phyloP scores from a whole-genome alignment of 2,888 invertebrate species.

The Microctonus brassicae region DNA sequence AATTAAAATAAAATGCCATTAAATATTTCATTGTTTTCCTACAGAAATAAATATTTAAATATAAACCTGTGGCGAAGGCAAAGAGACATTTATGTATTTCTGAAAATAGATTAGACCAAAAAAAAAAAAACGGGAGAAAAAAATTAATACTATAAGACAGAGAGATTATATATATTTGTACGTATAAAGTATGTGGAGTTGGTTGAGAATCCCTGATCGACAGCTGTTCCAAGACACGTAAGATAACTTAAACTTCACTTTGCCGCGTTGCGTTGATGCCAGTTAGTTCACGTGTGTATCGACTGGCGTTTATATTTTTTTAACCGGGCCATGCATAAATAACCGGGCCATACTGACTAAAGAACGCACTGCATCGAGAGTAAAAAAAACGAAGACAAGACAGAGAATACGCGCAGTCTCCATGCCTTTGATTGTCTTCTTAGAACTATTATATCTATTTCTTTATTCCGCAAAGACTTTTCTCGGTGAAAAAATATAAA shows the following conservation, averaged over 20 bases:
- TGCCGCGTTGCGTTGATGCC: slow-evolving; percentile 41
- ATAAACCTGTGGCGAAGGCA: too few relatives aligned
- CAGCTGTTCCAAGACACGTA: slow-evolving; percentile 64
- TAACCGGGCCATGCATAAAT: slow-evolving; percentile 62
- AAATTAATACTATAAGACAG: background rate
- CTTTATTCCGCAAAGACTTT: slow-evolving; percentile 54
- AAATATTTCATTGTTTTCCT: background rate
- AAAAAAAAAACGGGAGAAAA: background rate
- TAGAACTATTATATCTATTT: slow-evolving; percentile 59
- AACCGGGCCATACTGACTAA: slow-evolving; percentile 45
- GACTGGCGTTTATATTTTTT: slow-evolving; percentile 59
- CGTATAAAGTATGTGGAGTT: background rate
- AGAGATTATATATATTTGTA: background rate
- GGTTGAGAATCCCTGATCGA: slow-evolving; percentile 66
- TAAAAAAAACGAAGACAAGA: slow-evolving; percentile 27
- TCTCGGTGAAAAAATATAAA: slow-evolving; percentile 38
- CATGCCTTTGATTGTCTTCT: slow-evolving; percentile 65
- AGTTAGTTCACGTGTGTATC: slow-evolving; percentile 63
- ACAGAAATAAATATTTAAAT: too few relatives aligned
- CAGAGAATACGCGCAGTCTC: slow-evolving; percentile 41
- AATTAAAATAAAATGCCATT: too few relatives aligned
- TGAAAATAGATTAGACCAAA: background rate
- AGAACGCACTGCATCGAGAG: slow-evolving; percentile 21
- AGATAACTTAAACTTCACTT: slow-evolving; percentile 62
- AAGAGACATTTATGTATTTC: too few relatives aligned